Conservation (phyloP, 2,888 invertebrate species). For the Buathra laborator region DNA sequence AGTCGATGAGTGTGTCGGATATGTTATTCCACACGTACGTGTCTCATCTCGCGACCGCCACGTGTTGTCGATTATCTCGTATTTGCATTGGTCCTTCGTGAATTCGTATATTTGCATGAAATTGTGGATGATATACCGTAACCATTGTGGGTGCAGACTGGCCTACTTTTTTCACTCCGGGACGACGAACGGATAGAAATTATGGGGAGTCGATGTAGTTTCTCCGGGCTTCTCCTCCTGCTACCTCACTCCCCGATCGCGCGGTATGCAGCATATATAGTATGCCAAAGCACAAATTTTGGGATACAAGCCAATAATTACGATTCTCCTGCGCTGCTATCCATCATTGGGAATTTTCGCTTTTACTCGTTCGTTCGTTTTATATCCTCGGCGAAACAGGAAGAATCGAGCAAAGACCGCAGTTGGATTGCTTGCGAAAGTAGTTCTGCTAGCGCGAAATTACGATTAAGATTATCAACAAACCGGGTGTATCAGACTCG, state of each 20-base stretch:
- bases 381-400: too few species aligned
- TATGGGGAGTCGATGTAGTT: constrained; percentile 27
- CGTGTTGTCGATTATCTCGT: constrained; percentile 40
- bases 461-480: too few species aligned
- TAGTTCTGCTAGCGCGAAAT: too few species aligned
- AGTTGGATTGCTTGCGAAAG: too few species aligned
- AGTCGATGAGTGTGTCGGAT: background rate
- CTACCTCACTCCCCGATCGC: too few species aligned
- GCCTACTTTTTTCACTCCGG: constrained; percentile 40
- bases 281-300: constrained; percentile 46
- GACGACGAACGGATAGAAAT: constrained; percentile 33
- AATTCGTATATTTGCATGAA: constrained; percentile 16
- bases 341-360: too few species aligned
- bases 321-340: background rate
- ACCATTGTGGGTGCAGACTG: constrained; percentile 13
- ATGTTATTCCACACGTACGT: background rate
- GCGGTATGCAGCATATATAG: background rate
- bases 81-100: constrained; percentile 41
- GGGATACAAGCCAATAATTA: constrained; percentile 43
- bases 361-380: too few species aligned
- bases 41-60: background rate
- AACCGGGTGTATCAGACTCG: too few species aligned
- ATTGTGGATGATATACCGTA: constrained; percentile 16
- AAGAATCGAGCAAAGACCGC: too few species aligned
- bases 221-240: background rate